phyloP scores from a whole-genome alignment of 1,140 invertebrate genomes.

The Camponotus floridanus region DNA sequence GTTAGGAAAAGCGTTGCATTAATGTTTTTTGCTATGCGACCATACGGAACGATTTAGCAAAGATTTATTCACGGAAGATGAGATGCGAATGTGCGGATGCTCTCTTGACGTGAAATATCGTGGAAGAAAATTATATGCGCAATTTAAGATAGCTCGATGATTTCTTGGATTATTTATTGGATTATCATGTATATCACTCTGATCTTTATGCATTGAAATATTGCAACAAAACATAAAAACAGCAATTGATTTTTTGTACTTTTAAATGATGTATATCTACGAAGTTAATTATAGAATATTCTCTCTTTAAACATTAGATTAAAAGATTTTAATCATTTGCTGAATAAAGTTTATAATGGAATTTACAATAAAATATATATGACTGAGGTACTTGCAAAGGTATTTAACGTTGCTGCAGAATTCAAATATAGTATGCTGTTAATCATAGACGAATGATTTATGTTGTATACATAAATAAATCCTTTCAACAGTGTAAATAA shows the following conservation, averaged over 20 bases:
- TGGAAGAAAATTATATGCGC: slow-evolving; percentile 9
- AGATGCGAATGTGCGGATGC: not conserved
- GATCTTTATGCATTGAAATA: no score
- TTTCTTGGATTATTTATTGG: slow-evolving; percentile 6
- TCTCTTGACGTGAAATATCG: slow-evolving; percentile 16
- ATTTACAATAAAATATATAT: slow-evolving; percentile 45
- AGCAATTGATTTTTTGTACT: not conserved
- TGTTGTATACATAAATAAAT: slow-evolving; percentile 23
- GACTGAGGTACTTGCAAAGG: slow-evolving; percentile 9
- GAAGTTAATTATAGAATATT: not conserved
- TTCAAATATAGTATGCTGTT: slow-evolving; percentile 44
- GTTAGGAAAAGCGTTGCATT: slow-evolving; percentile 70
- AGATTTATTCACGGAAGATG: slow-evolving; percentile 54
- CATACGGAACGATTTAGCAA: slow-evolving; percentile 15
- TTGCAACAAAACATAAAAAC: slow-evolving; percentile 6
- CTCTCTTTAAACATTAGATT: not conserved
- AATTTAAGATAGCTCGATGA: slow-evolving; percentile 14
- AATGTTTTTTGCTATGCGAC: slow-evolving; percentile 65
- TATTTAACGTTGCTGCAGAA: slow-evolving; percentile 18
- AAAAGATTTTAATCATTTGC: slow-evolving; percentile 34
- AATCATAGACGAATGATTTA: slow-evolving; percentile 46
- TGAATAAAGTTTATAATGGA: slow-evolving; percentile 17
- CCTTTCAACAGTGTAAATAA: slow-evolving; percentile 47
- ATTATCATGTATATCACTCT: not conserved
- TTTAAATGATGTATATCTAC: not conserved